Base-by-base conservation (phyloP, 2,888 invertebrate genomes). In the Asteroscopus sphinx region DNA sequence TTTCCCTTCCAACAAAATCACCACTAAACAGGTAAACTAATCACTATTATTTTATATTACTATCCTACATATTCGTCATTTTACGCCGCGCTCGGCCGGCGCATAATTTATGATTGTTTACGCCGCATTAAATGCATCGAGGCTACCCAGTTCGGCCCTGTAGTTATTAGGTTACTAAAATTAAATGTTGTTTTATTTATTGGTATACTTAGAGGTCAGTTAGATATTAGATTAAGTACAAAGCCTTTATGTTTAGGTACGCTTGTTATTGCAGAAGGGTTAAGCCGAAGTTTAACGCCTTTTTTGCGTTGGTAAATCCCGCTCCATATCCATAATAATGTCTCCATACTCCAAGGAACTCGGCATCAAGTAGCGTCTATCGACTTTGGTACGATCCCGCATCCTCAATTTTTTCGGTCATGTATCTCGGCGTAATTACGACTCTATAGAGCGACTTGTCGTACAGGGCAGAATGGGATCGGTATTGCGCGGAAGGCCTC, bases 41-140 rank as follows among this genome's bases (percentile, higher is more conserved):
- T 36, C 9, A 56, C 21, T 15, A 54, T 16, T 15, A 54, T 16
- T 25, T 5, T 9, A 21, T 9, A 35, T 15, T 49, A 61, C n/a
- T 36, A 32, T 35, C 15, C 9, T 41, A 32, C 12, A 40, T 41
- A 46, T 68, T 39, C 51, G 46, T 51, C 21, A 66, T 28, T 51
- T 47, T 35, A 37, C 21, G 21, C 21, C 17, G 16, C 26, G 30
- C 8, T 40, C 16, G n/a, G 5, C 13, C 40, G 8, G 40, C 32
- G 28, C 33, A 64, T 78, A 82, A 80, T 81, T 78, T 82, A 75
- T 68, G 77, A 80, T 81, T 80, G 77, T 77, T 57, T 69, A 77
- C 67, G 77, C 70, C 53, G 56, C 63, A 75, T 78, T 76, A 67
- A 59, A 54, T 68, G 64, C 40, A 61, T 56, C 30, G 67, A 49